These are phyloP conservation scores for Tridacna crocea DNA, from an alignment of 2,888 invertebrate genomes.

Conservation along the genomic window DNA sequence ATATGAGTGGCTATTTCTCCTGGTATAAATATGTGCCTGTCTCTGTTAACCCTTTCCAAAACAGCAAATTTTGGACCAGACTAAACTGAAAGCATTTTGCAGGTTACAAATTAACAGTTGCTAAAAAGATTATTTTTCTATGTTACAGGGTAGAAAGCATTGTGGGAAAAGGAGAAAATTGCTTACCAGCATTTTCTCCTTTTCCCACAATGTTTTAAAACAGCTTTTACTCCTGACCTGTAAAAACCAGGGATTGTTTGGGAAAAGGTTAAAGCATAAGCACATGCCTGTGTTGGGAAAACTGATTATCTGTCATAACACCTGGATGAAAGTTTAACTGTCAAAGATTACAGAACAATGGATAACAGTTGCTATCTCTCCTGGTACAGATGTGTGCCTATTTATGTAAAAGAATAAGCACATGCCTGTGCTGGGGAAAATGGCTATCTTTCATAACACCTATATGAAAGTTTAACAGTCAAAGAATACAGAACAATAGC, in stretches of 20 bases:
- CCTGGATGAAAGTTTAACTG: neutral
- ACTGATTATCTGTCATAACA: neutral
- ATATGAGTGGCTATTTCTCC: conserved; percentile 2
- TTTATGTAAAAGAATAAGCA: conserved; percentile 12
- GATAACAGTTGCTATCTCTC: conserved; percentile 6
- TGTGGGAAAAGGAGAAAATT: no score
- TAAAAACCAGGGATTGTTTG: no score
- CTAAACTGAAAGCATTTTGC: conserved; percentile 25
- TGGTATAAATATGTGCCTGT: conserved; percentile 25
- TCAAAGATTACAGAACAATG: neutral
- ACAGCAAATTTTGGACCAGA: conserved; percentile 2
- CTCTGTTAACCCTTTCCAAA: neutral
- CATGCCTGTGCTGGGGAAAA: conserved; percentile 38
- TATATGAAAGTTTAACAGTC: neutral
- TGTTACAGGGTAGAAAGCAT: no score
- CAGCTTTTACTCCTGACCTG: no score
- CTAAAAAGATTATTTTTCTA: no score
- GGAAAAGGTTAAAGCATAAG: no score
- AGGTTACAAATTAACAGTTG: conserved; percentile 39
- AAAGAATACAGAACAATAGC: neutral
- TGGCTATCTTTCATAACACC: neutral
- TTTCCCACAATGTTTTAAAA: no score
- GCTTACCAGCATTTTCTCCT: no score
- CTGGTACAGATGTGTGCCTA: conserved; percentile 35
- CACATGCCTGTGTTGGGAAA: conserved; percentile 43